Conservation (phyloP, 2,797 vertebrate genomes). For the Carduelis carduelis region DNA sequence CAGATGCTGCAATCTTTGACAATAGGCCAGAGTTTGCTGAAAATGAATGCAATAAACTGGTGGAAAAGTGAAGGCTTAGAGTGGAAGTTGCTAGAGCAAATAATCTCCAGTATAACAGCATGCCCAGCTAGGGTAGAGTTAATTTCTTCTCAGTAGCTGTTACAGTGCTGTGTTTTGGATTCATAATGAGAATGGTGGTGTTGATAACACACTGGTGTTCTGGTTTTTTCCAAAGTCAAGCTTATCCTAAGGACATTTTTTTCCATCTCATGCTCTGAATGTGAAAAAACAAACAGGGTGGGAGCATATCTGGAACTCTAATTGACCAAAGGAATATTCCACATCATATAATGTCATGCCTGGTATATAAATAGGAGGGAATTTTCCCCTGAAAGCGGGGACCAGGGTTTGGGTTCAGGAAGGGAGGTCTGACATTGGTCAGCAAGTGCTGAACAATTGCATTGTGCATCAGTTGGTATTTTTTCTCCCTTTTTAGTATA, state of each 20-base stretch:
- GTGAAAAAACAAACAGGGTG: not conserved
- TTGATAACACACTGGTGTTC: not conserved
- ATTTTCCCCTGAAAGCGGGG: not conserved
- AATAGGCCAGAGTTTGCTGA: not conserved
- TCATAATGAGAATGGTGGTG: not conserved
- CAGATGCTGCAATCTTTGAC: not conserved
- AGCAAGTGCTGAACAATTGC: not conserved
- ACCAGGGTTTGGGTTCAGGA: not conserved
- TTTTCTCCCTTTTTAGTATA: not conserved
- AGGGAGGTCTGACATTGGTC: rapidly evolving
- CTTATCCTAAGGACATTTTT: not conserved
- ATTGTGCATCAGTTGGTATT: not conserved
- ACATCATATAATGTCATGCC: not conserved
- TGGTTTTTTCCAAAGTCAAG: not conserved
- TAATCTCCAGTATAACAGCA: not conserved
- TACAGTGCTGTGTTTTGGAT: not conserved
- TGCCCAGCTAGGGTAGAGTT: not conserved
- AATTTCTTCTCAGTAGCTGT: not conserved
- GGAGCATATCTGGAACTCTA: not conserved
- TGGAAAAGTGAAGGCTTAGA: not conserved
- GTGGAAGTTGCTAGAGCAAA: not conserved
- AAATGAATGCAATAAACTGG: not conserved
- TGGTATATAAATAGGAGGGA: not conserved
- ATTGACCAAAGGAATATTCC: not conserved
- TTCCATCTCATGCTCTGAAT: not conserved